phyloP scores from a whole-genome alignment of 2,888 invertebrate species.

The Drosophila paramelanica region DNA sequence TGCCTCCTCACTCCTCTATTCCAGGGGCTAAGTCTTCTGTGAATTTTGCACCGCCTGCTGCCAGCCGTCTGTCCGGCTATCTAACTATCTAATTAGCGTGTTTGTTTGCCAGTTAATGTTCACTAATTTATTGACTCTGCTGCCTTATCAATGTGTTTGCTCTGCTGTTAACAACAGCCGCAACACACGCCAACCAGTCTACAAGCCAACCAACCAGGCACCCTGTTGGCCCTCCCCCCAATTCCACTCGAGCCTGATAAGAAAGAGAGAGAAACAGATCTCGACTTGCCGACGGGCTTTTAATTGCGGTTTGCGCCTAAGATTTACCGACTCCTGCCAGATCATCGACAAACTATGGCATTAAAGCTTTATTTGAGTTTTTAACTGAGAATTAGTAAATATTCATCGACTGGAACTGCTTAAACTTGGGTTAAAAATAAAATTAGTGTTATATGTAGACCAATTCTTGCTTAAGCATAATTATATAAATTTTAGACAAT shows the following conservation, averaged over 20 bases:
- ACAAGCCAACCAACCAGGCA: background rate
- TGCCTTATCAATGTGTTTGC: conserved; percentile 66
- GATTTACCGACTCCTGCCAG: background rate
- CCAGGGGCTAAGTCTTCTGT: conserved; percentile 33
- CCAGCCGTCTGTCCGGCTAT: conserved; percentile 40
- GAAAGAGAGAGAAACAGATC: background rate
- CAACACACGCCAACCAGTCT: conserved; percentile 37
- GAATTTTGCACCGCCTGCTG: conserved; percentile 39
- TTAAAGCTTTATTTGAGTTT: background rate
- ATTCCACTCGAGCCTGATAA: background rate
- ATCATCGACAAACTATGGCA: background rate
- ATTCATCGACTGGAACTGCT: too few species aligned
- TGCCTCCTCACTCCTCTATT: background rate
- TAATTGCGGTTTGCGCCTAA: background rate
- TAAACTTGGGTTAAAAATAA: too few species aligned
- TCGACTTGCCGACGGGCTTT: conserved; percentile 5
- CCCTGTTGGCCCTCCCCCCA: conserved; percentile 5
- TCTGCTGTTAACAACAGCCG: conserved; percentile 70
- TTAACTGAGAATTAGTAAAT: too few species aligned
- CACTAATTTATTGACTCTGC: conserved; percentile 53
- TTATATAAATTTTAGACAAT: too few species aligned
- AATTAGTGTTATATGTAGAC: too few species aligned
- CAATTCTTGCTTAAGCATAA: too few species aligned
- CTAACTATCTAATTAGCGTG: conserved; percentile 67
- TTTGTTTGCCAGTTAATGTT: conserved; percentile 70